Base-by-base conservation (phyloP, 1,140 invertebrate genomes). In the Aphis craccivora region DNA sequence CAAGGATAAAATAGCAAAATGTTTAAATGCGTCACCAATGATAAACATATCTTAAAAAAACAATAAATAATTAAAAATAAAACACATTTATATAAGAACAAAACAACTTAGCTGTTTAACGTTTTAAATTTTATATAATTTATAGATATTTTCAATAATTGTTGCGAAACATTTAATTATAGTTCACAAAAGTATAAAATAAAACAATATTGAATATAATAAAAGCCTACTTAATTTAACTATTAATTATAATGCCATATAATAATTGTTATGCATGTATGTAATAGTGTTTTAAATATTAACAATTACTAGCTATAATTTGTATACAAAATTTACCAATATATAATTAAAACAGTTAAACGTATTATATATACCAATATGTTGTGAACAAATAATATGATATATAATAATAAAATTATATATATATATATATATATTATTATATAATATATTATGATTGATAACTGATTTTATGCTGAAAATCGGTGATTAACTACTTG, bases 1-100 rank as follows among this genome's bases (percentile, higher is more conserved):
- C 87, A 76, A 67, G 55, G 90, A 91, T 91, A 91, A 91, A 91
- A 76, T 60, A 91, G n/a, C 20, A 91, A 43, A 30, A 91, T 76
- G 53, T 91, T 90, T 67, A 48, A 67, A 60, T 90, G 89, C 89
- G 89, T 90, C 51, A 90, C 40, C 35, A 90, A 90, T 55, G 88
- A 60, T 90, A 90, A 90, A 67, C 51, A 90, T 67, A 60, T 60
- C 37, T 51, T 89, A 2, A n/a, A 90, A 60, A 67, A 90, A 90
- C 35, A 90, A 90, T 90, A 48, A 90, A 90, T 90, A 48, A 90
- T 51, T 88, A 88, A 48, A 88, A 88, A 51, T 35, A 76, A 76
- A n/a, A n/a, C 14, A 76, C n/a, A 76, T 76, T n/a, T 76, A 76
- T 76, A 76, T n/a, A 76, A 76, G 14, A 76, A 76, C 11, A 18